These are phyloP conservation scores for Pangasius djambal DNA, from an alignment of 2,797 vertebrate species.

Conservation along the genomic window DNA sequence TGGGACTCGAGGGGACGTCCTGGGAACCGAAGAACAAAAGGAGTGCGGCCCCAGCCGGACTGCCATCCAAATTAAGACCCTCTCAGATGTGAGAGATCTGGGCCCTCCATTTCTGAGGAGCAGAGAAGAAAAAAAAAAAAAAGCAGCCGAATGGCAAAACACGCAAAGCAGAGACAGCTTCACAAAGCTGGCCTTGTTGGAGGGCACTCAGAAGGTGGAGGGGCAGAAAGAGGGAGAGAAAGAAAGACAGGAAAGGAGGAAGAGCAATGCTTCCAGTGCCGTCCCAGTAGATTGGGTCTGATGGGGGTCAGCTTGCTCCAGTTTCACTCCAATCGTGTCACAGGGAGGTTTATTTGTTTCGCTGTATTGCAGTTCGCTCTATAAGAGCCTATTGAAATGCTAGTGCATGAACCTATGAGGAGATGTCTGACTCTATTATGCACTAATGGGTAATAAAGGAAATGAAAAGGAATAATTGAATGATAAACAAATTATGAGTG, in stretches of 20 bases:
- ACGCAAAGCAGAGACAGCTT: slow-evolving; percentile 34
- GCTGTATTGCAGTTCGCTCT: slow-evolving; percentile 24
- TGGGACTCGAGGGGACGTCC: slow-evolving; percentile 70
- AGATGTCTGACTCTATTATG: slow-evolving; percentile 7
- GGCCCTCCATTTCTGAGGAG: slow-evolving; percentile 59
- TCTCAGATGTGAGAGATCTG: slow-evolving; percentile 78
- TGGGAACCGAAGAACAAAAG: slow-evolving; percentile 79
- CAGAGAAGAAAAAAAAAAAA: slow-evolving; percentile 21
- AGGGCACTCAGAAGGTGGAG: slow-evolving; percentile 46
- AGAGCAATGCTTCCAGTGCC: slow-evolving; percentile 48
- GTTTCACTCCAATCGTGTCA: slow-evolving; percentile 48
- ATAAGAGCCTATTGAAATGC: slow-evolving; percentile 27
- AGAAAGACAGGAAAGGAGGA: slow-evolving; percentile 57
- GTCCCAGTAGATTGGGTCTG: slow-evolving; percentile 52
- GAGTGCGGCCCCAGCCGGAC: slow-evolving; percentile 70
- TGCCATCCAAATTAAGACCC: slow-evolving; percentile 77
- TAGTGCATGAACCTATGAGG: not conserved
- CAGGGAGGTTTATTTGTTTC: slow-evolving; percentile 32
- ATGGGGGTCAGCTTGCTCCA: slow-evolving; percentile 50
- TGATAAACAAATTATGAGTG: not conserved
- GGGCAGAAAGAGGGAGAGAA: slow-evolving; percentile 52
- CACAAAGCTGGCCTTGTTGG: slow-evolving; percentile 54
- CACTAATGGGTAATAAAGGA: slow-evolving; percentile 3
- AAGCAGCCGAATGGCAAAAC: slow-evolving; percentile 26
- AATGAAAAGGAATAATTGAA: slow-evolving; percentile 4